A percentile compares a stretch with the other conserved stretches of the same genome.
Evolutionary conservation across 2,113 vertebrate species (phyloP).

Genomic region (Paracanthobrama guichenoti): DNA sequence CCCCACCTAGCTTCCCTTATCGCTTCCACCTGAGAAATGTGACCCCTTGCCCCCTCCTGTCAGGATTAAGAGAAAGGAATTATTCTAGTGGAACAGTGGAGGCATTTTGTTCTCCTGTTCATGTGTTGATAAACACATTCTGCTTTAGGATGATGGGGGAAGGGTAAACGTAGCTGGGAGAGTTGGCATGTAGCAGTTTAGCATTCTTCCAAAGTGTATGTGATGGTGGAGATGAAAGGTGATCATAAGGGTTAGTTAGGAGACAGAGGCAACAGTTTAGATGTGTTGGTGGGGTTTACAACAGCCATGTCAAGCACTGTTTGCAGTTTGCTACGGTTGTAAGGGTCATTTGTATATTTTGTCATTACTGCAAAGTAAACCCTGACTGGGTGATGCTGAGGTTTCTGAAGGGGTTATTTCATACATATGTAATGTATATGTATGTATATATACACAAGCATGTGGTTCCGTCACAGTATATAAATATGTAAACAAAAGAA

Average conservation of each 20-base stretch:
- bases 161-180: neutral
- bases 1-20: slow-evolving; percentile 65
- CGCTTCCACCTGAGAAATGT: slow-evolving; percentile 66
- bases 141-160: slow-evolving; percentile 20
- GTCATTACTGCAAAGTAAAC: neutral
- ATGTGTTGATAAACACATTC: slow-evolving; percentile 48
- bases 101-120: slow-evolving; percentile 58
- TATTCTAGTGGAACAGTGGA: slow-evolving; percentile 70
- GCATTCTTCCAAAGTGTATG: neutral
- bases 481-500: no score
- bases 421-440: no score
- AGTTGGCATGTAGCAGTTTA: slow-evolving; percentile 9
- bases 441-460: no score
- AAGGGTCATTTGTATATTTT: neutral
- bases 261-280: neutral
- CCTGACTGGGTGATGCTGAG: neutral
- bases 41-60: slow-evolving; percentile 67
- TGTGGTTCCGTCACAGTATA: no score
- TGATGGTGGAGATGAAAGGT: neutral
- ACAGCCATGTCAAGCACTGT: neutral
- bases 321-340: neutral
- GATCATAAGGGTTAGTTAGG: neutral
- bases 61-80: slow-evolving; percentile 69
- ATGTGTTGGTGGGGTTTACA: neutral
- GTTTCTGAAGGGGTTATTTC: neutral